Evolutionary conservation across 2,797 vertebrate species (phyloP), one percentile per base, ranked within the genome.

Genomic region (Avahi laniger): DNA sequence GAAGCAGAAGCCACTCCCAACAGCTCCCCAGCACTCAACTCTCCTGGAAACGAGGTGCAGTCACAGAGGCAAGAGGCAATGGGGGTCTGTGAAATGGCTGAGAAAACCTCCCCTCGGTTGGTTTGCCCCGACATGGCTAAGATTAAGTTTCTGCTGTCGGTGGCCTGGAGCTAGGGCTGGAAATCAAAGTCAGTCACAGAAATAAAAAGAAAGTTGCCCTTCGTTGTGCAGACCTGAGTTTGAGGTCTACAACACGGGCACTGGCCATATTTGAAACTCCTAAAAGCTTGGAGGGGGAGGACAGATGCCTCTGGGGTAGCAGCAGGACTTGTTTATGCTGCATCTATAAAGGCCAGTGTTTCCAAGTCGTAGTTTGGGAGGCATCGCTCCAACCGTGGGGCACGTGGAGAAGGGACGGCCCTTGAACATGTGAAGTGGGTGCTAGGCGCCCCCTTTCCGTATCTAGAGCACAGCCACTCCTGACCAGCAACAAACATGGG

Each of bases 341-440:
- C 6, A 1, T 17, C 7, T 59, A 43, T 17, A 41, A 43, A 89
- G 26, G 57, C 33, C 15, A 28, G 17, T 33, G 59, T 75, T 69
- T 67, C 63, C 52, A 61, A 86, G 61, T 1, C n/a, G 30, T 41
- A 78, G n/a, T 10, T 35, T 17, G 35, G 57, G 10, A 24, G 24
- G 0, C 22, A 18, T 33, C 75, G 18, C 38, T 50, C n/a, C 75
- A 26, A 63, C 35, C 54, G 15, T 10, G 2, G 30, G 81, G 48
- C 38, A 35, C 4, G 0, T 41, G 4, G 9, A 24, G 73, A 48
- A 30, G 22, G 26, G 4, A 13, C 70, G 14, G 9, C 7, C 67
- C 43, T 12, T 7, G 3, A 28, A 48, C 33, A n/a, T 3, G 2
- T 30, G 9, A 30, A 28, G 1, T 0, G 1, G 7, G 0, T 11